These are phyloP conservation scores for Nothoprocta pentlandii DNA, from an alignment of 2,113 vertebrate genomes.

Conservation along the genomic window DNA sequence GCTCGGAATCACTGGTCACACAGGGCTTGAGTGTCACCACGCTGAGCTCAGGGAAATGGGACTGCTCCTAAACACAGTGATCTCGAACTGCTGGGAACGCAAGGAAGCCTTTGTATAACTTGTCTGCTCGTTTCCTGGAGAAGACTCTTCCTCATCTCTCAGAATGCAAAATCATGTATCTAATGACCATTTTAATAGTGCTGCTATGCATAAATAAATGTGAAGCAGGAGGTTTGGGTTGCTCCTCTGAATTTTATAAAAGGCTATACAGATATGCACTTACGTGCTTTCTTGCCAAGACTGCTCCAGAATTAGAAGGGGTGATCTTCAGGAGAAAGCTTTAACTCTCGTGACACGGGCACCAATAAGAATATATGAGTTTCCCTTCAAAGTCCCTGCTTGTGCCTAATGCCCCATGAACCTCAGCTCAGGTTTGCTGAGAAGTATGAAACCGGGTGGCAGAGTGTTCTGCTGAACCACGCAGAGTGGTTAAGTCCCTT, in stretches of 20 bases:
- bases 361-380: not conserved
- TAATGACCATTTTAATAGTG: not conserved
- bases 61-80: not conserved
- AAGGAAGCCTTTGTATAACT: not conserved
- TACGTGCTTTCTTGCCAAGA: not conserved
- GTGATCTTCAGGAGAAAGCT: not conserved
- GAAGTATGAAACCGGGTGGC: not conserved
- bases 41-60: not conserved
- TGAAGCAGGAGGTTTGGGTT: not conserved
- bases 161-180: not conserved
- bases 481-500: not conserved
- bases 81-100: not conserved
- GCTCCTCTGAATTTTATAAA: not conserved
- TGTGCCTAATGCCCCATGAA: not conserved
- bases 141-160: not conserved
- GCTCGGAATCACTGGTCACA: not conserved
- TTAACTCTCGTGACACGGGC: not conserved
- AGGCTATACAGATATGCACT: not conserved
- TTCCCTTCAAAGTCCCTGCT: not conserved
- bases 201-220: not conserved
- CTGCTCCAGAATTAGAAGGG: not conserved
- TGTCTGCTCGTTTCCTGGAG: not conserved
- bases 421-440: not conserved
- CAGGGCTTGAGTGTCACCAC: not conserved
- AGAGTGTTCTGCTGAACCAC: not conserved